These are phyloP conservation scores for Nezara viridula DNA, from an alignment of 2,888 invertebrate genomes.

Conservation along the genomic window DNA sequence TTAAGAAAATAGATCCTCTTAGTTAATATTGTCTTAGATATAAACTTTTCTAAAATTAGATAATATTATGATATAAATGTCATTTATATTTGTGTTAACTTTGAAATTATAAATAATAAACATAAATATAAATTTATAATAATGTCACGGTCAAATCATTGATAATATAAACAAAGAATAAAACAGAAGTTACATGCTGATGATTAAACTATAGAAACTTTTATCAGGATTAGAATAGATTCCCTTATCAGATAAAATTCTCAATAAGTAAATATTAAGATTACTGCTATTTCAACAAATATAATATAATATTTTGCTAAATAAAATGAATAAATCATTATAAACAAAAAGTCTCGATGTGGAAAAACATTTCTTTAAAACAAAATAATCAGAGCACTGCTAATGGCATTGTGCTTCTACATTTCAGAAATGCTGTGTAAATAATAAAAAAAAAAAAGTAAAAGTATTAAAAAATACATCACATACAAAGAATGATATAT, in stretches of 20 bases:
- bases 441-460: background rate
- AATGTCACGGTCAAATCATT: background rate
- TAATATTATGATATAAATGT: background rate
- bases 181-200: background rate
- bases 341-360: background rate
- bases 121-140: background rate
- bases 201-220: background rate
- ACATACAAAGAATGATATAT: background rate
- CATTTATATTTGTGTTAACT: too few relatives aligned
- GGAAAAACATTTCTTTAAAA: background rate
- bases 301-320: background rate
- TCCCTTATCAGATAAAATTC: constrained; percentile 1
- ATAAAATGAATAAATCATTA: background rate
- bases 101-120: background rate
- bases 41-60: background rate
- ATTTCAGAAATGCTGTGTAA: background rate
- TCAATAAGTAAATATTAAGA: background rate
- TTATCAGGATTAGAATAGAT: constrained; percentile 9
- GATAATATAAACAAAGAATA: background rate
- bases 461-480: background rate
- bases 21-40: background rate
- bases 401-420: background rate
- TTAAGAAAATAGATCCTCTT: background rate
- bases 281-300: background rate
- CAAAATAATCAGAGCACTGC: background rate